Percentiles rank a stretch among this genome's conserved stretches.
These are phyloP conservation scores for Cheirogaleus medius DNA, from an alignment of 2,113 vertebrate genomes.

Conservation along the genomic window DNA sequence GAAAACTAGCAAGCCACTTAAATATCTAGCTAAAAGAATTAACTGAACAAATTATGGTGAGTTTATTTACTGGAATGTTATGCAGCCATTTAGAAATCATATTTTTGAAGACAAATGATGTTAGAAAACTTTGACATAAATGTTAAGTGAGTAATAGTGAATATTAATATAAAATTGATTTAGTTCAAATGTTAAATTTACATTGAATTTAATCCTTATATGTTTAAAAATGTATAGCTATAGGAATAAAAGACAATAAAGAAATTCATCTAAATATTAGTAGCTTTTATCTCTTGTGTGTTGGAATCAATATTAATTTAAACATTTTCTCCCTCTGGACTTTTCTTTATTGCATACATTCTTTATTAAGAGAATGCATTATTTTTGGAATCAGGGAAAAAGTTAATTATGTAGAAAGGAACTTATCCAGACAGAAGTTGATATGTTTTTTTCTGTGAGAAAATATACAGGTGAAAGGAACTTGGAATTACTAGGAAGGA, in stretches of 20 bases:
- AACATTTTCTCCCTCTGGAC: neutral
- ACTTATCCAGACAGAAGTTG: neutral
- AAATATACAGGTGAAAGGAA: neutral
- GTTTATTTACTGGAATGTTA: neutral
- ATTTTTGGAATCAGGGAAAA: constrained; percentile 10
- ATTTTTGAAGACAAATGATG: neutral
- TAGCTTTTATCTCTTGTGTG: neutral
- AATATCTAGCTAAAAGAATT: neutral
- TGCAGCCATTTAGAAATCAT: neutral
- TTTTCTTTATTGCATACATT: neutral
- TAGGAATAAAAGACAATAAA: neutral
- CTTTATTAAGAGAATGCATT: neutral
- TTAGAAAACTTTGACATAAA: constrained; percentile 9
- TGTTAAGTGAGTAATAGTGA: neutral
- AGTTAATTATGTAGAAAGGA: neutral
- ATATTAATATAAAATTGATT: neutral
- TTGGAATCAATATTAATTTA: neutral
- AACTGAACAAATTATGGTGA: neutral
- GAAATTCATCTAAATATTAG: neutral
- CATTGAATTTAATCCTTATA: neutral
- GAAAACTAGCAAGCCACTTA: neutral
- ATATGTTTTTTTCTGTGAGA: neutral
- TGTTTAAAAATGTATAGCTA: neutral
- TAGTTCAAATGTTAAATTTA: constrained; percentile 1
- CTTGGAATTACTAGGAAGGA: neutral